Percentiles rank a stretch among this genome's conserved stretches.
Conservation (phyloP, 2,797 vertebrate genomes). For the Gymnocypris eckloni region DNA sequence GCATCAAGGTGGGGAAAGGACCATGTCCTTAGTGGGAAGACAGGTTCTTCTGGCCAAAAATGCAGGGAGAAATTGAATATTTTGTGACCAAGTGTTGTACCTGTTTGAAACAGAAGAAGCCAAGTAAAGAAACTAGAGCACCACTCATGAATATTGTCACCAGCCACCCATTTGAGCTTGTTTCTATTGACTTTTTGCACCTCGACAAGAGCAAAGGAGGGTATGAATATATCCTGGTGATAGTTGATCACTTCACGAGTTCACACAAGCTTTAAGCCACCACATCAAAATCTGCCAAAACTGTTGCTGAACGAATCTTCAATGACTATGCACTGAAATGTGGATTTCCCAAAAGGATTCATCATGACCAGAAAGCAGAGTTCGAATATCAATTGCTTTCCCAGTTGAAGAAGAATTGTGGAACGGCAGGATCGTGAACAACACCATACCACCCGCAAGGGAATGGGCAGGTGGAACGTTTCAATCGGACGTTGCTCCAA, state of each 20-base stretch:
- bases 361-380: neutral
- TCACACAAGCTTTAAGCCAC: neutral
- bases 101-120: neutral
- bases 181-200: neutral
- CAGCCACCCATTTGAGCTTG: neutral
- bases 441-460: neutral
- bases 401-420: neutral
- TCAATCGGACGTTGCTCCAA: neutral
- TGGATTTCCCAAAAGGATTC: neutral
- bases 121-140: neutral
- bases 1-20: neutral
- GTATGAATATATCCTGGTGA: neutral
- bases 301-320: neutral
- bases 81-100: neutral
- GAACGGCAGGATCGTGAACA: too few species aligned
- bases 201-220: neutral
- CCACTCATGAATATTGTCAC: too few species aligned
- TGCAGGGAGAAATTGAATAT: neutral
- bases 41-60: neutral
- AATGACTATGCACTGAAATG: neutral
- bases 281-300: neutral
- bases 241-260: neutral
- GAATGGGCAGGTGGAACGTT: neutral
- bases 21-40: neutral
- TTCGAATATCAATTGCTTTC: neutral